phyloP scores from a whole-genome alignment of 2,113 vertebrate species.

The Orientallactaga bullata region DNA sequence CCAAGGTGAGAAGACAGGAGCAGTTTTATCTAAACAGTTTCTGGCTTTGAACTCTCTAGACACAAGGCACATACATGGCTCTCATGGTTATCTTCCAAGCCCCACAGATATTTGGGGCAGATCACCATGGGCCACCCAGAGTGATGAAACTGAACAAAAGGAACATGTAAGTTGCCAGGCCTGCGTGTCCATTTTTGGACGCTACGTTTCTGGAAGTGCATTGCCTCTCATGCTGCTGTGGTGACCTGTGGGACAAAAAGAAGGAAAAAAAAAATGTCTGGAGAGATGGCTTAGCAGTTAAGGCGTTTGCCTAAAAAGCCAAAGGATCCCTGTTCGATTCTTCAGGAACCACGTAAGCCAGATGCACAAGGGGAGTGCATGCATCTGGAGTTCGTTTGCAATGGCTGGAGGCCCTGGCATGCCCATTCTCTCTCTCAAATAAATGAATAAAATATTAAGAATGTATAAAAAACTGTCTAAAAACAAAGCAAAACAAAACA shows the following conservation, averaged over 20 bases:
- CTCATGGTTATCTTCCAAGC: neutral
- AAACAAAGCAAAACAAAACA: no score
- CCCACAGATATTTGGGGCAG: neutral
- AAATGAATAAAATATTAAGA: no score
- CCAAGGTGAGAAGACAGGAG: neutral
- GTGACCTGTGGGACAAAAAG: neutral
- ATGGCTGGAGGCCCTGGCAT: no score
- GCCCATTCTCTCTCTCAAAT: no score
- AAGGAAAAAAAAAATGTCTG: no score
- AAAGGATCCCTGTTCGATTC: no score
- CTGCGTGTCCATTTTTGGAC: neutral
- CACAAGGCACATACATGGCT: accelerated
- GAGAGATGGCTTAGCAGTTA: no score
- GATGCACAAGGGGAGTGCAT: no score
- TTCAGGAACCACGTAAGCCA: no score
- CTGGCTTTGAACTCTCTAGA: neutral
- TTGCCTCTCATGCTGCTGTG: neutral
- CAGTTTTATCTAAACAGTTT: neutral
- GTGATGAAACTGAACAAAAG: neutral
- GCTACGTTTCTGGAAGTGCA: neutral
- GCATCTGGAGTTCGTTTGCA: no score
- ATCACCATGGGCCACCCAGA: neutral
- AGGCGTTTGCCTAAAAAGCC: no score
- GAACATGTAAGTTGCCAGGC: neutral
- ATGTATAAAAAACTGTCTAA: no score